These are phyloP conservation scores for Trachythela sp. DNA, from an alignment of 64 coral and sea anemone genomes.

Conservation along the genomic window DNA sequence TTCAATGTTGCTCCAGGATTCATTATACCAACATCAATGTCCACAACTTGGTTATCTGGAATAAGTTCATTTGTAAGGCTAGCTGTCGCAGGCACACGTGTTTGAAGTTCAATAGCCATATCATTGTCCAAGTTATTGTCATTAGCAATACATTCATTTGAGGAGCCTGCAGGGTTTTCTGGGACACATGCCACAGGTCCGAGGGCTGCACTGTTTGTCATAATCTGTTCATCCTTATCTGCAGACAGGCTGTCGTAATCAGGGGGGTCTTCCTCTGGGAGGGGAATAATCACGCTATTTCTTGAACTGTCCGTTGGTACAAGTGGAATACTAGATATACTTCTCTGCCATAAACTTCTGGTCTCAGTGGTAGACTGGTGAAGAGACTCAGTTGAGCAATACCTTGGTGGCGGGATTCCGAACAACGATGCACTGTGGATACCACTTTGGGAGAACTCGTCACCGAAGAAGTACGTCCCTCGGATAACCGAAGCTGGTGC, in stretches of 20 bases:
- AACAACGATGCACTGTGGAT: neutral
- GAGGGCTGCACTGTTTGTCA: neutral
- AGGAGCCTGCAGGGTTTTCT: neutral
- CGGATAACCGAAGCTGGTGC: neutral
- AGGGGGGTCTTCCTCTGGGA: neutral
- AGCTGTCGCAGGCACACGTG: neutral
- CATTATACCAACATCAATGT: neutral
- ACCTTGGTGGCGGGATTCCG: neutral
- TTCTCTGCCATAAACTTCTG: neutral
- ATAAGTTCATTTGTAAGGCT: neutral
- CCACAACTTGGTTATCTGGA: neutral
- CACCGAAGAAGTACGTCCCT: conserved; percentile 15
- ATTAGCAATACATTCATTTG: neutral
- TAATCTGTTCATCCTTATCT: neutral
- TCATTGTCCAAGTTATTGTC: neutral
- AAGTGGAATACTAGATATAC: neutral
- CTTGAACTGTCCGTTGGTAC: neutral
- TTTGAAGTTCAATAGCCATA: neutral
- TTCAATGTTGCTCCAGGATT: neutral
- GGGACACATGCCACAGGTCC: neutral
- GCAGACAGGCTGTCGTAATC: neutral
- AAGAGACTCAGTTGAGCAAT: neutral
- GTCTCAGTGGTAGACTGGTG: neutral
- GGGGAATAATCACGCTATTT: neutral
- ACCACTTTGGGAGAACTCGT: conserved; percentile 14